Evolutionary conservation across 2,113 vertebrate genomes (phyloP).

Genomic region (Corythornis vintsioides): DNA sequence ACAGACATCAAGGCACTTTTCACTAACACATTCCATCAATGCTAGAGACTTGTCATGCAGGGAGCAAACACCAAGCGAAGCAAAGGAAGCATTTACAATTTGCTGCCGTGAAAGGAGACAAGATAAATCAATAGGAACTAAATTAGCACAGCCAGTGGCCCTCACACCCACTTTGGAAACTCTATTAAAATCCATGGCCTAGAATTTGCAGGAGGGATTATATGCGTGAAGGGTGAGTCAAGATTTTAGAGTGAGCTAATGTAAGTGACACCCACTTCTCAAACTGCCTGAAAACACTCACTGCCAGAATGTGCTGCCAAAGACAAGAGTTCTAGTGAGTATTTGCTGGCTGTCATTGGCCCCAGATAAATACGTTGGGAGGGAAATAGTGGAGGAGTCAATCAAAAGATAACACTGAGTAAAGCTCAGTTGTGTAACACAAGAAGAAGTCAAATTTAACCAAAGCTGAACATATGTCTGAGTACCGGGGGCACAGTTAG

Average conservation of each 20-base stretch:
- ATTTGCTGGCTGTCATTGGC: slow-evolving; percentile 48
- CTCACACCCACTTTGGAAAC: slow-evolving; percentile 57
- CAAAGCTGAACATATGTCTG: slow-evolving; percentile 21
- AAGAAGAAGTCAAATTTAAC: slow-evolving; percentile 27
- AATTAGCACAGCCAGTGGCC: slow-evolving; percentile 53
- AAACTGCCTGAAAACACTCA: slow-evolving; percentile 58
- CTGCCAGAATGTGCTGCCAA: slow-evolving; percentile 39
- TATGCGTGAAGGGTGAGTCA: slow-evolving; percentile 32
- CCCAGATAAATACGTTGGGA: slow-evolving; percentile 25
- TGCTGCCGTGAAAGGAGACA: slow-evolving; percentile 51
- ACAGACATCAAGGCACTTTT: slow-evolving; percentile 38
- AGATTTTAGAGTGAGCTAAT: slow-evolving; percentile 51
- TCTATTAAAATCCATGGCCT: slow-evolving; percentile 62
- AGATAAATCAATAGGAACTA: slow-evolving; percentile 65
- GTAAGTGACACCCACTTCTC: slow-evolving; percentile 65
- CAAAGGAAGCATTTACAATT: slow-evolving; percentile 58
- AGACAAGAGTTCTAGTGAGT: slow-evolving; percentile 37
- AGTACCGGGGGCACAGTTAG: background rate
- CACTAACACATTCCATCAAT: slow-evolving; percentile 49
- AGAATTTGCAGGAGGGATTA: slow-evolving; percentile 55
- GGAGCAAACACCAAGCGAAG: slow-evolving; percentile 2
- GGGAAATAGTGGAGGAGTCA: slow-evolving; percentile 41
- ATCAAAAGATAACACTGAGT: slow-evolving; percentile 58
- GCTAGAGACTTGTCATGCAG: slow-evolving; percentile 42
- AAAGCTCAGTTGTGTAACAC: slow-evolving; percentile 50